Evolutionary conservation across 2,113 vertebrate genomes (phyloP).

Genomic region (Sylvicapra grimmia): DNA sequence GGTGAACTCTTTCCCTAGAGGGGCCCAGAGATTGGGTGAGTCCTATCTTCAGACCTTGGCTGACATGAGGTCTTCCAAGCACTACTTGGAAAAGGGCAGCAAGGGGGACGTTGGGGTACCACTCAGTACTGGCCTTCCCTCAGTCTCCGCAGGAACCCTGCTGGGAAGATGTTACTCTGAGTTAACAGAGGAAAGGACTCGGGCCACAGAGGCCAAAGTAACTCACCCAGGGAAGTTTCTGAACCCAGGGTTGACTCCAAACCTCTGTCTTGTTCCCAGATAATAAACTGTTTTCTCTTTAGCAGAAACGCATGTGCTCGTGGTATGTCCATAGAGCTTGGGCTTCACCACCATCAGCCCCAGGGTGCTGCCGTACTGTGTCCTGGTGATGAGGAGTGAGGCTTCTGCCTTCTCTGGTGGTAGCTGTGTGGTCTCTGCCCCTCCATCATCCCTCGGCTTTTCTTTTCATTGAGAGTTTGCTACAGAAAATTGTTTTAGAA

Average conservation of each 20-base stretch:
- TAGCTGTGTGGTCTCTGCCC: not conserved
- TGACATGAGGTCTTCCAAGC: not conserved
- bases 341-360: not conserved
- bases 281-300: not conserved
- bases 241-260: not conserved
- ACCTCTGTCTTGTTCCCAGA: not conserved
- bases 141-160: not conserved
- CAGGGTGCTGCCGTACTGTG: accelerated
- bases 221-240: not conserved
- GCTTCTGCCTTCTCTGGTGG: not conserved
- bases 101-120: not conserved
- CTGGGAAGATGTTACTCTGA: not conserved
- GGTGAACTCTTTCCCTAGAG: not conserved
- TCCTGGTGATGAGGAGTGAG: not conserved
- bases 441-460: too few relatives aligned
- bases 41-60: not conserved
- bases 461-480: not conserved
- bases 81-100: not conserved
- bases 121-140: not conserved
- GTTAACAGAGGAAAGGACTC: not conserved
- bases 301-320: not conserved
- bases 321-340: not conserved
- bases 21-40: too few relatives aligned
- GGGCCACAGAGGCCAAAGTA: not conserved
- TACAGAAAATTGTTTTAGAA: not conserved